phyloP scores from a whole-genome alignment of 2,888 invertebrate species.

The Drosophila helvetica region DNA sequence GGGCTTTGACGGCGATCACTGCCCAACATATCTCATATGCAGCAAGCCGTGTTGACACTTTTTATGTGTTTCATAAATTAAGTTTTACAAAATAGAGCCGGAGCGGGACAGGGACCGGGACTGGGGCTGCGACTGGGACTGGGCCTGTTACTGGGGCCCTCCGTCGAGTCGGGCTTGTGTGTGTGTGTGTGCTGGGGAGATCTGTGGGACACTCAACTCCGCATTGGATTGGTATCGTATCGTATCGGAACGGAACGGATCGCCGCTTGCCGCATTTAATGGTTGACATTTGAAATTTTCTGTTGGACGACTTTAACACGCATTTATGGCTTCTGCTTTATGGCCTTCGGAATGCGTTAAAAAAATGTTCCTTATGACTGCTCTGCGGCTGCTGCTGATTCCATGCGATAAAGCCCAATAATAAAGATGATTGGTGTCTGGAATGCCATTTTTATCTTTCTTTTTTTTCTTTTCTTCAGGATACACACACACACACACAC shows the following conservation, averaged over 20 bases:
- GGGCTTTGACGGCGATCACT: constrained; percentile 35
- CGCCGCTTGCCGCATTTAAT: constrained; percentile 48
- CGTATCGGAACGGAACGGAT: not conserved
- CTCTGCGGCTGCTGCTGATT: constrained; percentile 27
- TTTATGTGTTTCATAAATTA: constrained; percentile 80
- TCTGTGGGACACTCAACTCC: constrained; percentile 28
- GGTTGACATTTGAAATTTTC: constrained; percentile 67
- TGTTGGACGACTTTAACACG: constrained; percentile 68
- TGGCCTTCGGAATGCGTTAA: constrained; percentile 65
- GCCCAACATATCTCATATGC: constrained; percentile 73
- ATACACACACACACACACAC: not conserved
- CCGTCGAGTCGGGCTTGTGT: not conserved
- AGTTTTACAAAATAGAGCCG: constrained; percentile 72
- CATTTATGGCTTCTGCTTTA: constrained; percentile 75
- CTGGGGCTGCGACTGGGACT: not conserved
- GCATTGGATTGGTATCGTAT: not conserved
- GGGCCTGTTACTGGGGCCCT: not conserved
- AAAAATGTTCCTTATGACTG: constrained; percentile 41
- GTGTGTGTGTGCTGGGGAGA: not conserved
- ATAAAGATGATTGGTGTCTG: constrained; percentile 74
- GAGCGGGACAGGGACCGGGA: not conserved
- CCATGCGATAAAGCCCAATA: constrained; percentile 48
- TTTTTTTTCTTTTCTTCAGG: constrained; percentile 6
- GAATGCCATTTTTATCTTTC: constrained; percentile 47
- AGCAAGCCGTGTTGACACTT: constrained; percentile 79